Evolutionary conservation across 2,888 invertebrate genomes (phyloP), one percentile per base, ranked within the genome.

Genomic region (Drosophila aldrichi): DNA sequence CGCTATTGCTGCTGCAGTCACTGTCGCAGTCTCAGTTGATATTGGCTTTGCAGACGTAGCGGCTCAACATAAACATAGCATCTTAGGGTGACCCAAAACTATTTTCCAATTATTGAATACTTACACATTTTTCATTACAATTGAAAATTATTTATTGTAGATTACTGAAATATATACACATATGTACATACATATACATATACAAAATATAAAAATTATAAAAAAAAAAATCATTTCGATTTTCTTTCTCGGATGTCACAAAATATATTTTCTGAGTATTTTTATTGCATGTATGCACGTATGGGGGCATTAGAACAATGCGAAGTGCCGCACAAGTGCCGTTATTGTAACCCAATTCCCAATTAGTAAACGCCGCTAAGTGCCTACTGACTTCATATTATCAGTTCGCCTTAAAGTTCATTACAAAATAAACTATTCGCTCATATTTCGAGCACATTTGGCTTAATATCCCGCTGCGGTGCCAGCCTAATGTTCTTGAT

Each of bases 401-500:
- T 56, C 57, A 74, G 48, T 61, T 48, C 36, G 46, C 18, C 49
- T 60, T 40, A 54, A 69, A 61, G 61, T 74, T 74, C 54, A 69
- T 65, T 74, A 51, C 46, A 74, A 32, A 66, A 40, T 55, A 44
- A 65, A 56, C 40, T 8, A n/a, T 51, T 34, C 58, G 49, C 63
- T 70, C 61, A 18, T 46, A 76, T 76, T 59, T 74, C 51, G 32
- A 63, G 48, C 38, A 20, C 62, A 62, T 22, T 57, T 49, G 43
- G 20, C 16, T 62, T 48, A 41, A 64, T 20, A 34, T 25, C 7
- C 12, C n/a, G 44, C 54, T 62, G 68, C 20, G 46, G 74, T 63
- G 78, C 70, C 84, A 70, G 76, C 76, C 77, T 81, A 83, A 79
- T 68, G 57, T 69, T 87, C 65, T 75, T 55, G 49, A 18, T 46